Evolutionary conservation across 2,797 vertebrate species (phyloP), one percentile per base, ranked within the genome.

Genomic region (Cichlasoma orientale): DNA sequence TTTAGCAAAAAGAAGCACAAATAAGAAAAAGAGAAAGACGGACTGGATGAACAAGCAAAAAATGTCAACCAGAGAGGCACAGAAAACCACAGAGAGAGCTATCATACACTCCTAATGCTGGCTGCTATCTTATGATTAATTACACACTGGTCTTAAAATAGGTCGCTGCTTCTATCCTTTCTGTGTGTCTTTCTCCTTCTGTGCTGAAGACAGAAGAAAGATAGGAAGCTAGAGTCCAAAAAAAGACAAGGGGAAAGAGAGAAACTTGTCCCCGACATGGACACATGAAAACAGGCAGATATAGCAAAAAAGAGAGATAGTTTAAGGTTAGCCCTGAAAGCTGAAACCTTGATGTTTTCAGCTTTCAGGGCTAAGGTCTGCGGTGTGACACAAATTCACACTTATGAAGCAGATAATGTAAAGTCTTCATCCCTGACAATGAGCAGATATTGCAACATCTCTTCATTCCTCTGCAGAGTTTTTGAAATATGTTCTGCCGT

Each of bases 41-140:
- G 56, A 80, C 53, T 44, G 47, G 18, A 50, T 50, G 47, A 50
- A 7, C 18, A 19, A 50, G 47, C 47, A 52, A n/a, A 56, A 85
- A 80, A 81, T 82, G 77, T 80, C 82, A 87, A 59, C 73, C 21
- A 63, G 71, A 73, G 76, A 87, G 78, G 80, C 83, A 88, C 70
- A 89, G 79, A 78, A 82, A 88, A 84, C 88, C 82, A 90, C 80
- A 83, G 57, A 86, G 80, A 82, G 88, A 90, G 83, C 77, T 74
- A 89, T 88, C 82, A 84, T 81, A 89, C 85, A 86, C 83, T 89
- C 89, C 83, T 92, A 86, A 91, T 90, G 85, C 80, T 88, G 56
- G 86, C 86, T 86, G 86, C 90, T 76, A 74, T 81, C 86, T 92
- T 92, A 93, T 95, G 91, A 95, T 95, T 95, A 95, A 96, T 94